These are phyloP conservation scores for Muntiacus reevesi DNA, from an alignment of 2,113 vertebrate genomes.

Conservation along the genomic window DNA sequence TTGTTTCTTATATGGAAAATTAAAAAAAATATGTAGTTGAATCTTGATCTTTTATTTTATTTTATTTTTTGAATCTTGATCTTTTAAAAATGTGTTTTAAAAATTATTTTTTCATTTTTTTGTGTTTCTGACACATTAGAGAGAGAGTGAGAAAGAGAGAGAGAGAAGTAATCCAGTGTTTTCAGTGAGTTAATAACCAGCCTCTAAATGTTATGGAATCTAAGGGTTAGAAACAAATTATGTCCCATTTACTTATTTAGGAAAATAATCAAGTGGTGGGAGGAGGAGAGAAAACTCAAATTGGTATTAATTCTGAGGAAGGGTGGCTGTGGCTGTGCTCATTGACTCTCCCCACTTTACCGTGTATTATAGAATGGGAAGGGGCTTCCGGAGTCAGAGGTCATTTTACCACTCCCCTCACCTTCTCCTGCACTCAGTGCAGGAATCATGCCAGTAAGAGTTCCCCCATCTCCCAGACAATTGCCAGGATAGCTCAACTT, in stretches of 20 bases:
- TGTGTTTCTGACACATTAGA: background rate
- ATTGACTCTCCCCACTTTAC: background rate
- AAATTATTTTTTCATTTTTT: background rate
- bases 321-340: background rate
- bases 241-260: background rate
- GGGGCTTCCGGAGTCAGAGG: background rate
- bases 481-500: too few species aligned
- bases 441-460: background rate
- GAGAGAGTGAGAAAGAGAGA: background rate
- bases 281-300: background rate
- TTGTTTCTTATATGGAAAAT: background rate
- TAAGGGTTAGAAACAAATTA: background rate
- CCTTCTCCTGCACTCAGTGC: background rate
- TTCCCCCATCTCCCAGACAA: background rate
- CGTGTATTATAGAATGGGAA: background rate
- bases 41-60: background rate
- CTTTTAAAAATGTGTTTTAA: background rate
- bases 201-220: constrained; percentile 6
- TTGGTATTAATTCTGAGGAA: background rate
- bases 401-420: background rate
- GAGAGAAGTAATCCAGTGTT: background rate
- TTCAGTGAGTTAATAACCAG: background rate
- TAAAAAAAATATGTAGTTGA: background rate
- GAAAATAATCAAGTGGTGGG: background rate
- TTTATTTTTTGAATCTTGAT: background rate